phyloP scores from a whole-genome alignment of 2,113 vertebrate species.

The Scomber colias region DNA sequence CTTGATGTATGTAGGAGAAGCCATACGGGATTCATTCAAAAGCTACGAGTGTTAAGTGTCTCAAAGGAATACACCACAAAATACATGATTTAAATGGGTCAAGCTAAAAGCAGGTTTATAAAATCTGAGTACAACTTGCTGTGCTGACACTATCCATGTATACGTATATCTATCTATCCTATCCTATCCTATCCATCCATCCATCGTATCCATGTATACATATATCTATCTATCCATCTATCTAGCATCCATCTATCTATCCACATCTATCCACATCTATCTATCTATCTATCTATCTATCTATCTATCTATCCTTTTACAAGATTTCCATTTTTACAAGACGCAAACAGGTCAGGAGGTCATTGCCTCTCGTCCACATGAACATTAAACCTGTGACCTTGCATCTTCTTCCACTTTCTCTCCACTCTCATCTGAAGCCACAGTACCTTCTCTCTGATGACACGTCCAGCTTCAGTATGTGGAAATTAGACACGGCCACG shows the following conservation, averaged over 20 bases:
- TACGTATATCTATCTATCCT: constrained; percentile 8
- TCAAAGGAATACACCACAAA: constrained; percentile 41
- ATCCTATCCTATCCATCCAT: constrained; percentile 8
- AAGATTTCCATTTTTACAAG: constrained; percentile 35
- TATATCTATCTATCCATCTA: no score
- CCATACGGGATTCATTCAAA: constrained; percentile 46
- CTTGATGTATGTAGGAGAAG: constrained; percentile 29
- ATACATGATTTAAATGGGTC: constrained; percentile 52
- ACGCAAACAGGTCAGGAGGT: constrained; percentile 25
- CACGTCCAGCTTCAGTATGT: not conserved
- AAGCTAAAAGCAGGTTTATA: constrained; percentile 10
- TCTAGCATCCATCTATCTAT: no score
- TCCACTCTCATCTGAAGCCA: not conserved
- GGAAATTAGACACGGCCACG: not conserved
- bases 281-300: constrained; percentile 14
- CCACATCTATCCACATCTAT: constrained; percentile 21
- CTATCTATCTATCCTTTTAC: not conserved
- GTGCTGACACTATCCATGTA: not conserved
- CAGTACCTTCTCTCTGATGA: not conserved
- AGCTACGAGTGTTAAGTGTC: constrained; percentile 15
- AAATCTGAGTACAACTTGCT: constrained; percentile 12
- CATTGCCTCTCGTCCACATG: not conserved
- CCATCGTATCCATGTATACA: not conserved
- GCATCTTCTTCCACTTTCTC: not conserved
- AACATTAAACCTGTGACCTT: no score